These are phyloP conservation scores for Lepidurus apus DNA, from an alignment of 1,140 invertebrate species.

Conservation along the genomic window DNA sequence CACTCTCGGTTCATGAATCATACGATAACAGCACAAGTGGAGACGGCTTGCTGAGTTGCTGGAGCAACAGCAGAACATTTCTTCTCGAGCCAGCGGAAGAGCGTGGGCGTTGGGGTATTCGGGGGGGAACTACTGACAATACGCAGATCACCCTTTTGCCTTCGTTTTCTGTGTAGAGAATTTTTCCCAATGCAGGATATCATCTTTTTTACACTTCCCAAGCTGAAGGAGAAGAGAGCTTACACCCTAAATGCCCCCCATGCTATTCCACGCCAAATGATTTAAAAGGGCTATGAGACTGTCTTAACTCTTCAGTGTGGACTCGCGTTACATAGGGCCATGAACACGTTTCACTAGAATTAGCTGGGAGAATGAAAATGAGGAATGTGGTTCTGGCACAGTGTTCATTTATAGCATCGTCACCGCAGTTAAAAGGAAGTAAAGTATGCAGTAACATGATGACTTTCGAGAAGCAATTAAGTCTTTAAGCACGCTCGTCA, in stretches of 20 bases:
- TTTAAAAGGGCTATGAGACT: constrained; percentile 12
- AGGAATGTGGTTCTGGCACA: not conserved
- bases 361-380: constrained; percentile 18
- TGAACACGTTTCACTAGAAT: constrained; percentile 15
- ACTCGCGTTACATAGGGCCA: not conserved
- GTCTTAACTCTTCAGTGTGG: not conserved
- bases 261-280: not conserved
- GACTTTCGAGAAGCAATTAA: not conserved
- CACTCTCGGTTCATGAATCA: constrained; percentile 14
- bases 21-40: constrained; percentile 18
- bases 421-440: constrained; percentile 4
- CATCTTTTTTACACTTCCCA: not conserved
- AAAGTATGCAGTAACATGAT: constrained; percentile 7
- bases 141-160: constrained; percentile 15
- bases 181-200: not conserved
- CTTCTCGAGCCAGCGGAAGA: constrained; percentile 2
- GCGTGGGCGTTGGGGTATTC: not conserved
- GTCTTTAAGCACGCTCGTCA: not conserved
- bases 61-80: constrained; percentile 2
- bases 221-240: not conserved
- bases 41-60: constrained; percentile 20
- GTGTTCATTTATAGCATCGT: constrained; percentile 10
- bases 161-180: not conserved
- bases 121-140: not conserved
- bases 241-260: not conserved